These are phyloP conservation scores for Rostratula benghalensis DNA, from an alignment of 2,113 vertebrate species.

Conservation along the genomic window DNA sequence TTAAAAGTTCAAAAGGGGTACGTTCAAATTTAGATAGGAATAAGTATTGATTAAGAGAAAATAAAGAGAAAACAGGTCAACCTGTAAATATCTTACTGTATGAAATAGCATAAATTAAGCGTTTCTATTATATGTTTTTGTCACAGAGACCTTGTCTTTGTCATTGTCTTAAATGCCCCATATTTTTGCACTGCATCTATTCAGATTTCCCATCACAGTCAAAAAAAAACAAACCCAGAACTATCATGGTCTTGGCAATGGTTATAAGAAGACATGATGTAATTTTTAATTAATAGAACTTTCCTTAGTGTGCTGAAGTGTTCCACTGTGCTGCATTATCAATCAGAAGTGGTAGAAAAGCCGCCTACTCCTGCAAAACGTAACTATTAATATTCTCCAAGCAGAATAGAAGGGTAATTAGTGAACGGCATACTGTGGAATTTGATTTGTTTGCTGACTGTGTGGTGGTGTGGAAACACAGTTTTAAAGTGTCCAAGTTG, in stretches of 20 bases:
- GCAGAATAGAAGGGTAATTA: background rate
- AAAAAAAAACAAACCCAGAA: background rate
- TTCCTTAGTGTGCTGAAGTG: background rate
- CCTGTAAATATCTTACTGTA: background rate
- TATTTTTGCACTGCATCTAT: background rate
- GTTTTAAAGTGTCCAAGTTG: background rate
- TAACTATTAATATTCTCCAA: background rate
- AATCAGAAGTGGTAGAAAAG: background rate
- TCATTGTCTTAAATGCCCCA: background rate
- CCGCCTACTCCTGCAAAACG: background rate
- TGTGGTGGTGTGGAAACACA: background rate
- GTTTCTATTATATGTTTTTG: background rate
- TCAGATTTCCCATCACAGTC: background rate
- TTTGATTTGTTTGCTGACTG: background rate
- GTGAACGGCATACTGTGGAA: background rate
- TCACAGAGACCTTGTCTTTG: background rate
- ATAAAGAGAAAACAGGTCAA: background rate
- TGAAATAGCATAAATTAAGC: background rate
- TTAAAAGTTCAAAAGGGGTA: background rate
- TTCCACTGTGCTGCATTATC: background rate
- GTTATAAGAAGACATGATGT: background rate
- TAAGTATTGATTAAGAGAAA: background rate
- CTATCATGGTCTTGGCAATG: background rate
- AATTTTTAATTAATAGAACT: background rate
- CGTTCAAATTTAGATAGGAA: background rate